phyloP scores from a whole-genome alignment of 2,797 vertebrate species.

The Denticeps clupeoides region DNA sequence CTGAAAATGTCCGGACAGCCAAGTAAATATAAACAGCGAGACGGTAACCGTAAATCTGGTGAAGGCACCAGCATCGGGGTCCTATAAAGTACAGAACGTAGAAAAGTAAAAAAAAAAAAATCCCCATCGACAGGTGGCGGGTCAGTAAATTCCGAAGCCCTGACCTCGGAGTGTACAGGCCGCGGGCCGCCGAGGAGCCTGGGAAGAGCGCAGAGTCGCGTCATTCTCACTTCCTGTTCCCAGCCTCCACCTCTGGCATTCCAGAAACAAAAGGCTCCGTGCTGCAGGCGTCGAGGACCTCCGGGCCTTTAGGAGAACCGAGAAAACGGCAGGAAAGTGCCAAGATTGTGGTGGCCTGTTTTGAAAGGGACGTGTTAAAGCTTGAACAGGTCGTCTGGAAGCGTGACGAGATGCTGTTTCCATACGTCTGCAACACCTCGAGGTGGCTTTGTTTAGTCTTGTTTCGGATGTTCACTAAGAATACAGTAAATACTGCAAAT shows the following conservation, averaged over 20 bases:
- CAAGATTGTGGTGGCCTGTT: constrained; percentile 18
- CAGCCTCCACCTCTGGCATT: constrained; percentile 32
- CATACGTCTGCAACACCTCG: not conserved
- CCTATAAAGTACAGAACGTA: no score
- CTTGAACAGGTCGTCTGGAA: constrained; percentile 33
- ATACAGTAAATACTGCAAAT: not conserved
- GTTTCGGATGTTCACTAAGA: not conserved
- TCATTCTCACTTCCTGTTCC: constrained; percentile 56
- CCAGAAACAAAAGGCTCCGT: constrained; percentile 31
- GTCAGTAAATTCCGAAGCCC: no score
- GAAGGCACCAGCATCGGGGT: not conserved
- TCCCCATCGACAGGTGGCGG: no score
- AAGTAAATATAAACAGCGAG: not conserved
- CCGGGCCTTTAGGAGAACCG: constrained; percentile 10
- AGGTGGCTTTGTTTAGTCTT: not conserved
- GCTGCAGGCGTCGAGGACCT: not conserved
- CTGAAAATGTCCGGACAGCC: constrained; percentile 25
- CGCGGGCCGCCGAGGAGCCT: constrained; percentile 37
- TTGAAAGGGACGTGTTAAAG: constrained; percentile 49
- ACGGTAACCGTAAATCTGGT: not conserved
- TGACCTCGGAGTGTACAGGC: constrained; percentile 46
- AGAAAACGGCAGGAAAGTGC: constrained; percentile 16
- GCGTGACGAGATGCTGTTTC: not conserved
- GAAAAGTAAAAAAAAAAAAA: no score
- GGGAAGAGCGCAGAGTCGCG: no score